Evolutionary conservation across 2,888 invertebrate genomes (phyloP).

Genomic region (Microchrysa polita): DNA sequence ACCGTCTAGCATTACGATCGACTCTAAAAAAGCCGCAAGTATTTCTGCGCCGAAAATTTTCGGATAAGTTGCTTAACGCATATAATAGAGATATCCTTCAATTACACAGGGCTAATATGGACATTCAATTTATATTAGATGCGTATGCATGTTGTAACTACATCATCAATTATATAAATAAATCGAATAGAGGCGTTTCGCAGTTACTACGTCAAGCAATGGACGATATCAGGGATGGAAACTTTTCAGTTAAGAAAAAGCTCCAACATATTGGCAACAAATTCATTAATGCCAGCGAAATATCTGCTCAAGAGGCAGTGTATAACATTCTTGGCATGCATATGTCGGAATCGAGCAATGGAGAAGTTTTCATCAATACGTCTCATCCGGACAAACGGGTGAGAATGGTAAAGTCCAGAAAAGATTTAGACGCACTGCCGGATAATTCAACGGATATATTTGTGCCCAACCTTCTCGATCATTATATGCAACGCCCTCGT

Average conservation of each 20-base stretch:
- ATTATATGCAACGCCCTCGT: not conserved
- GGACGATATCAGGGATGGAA: conserved; percentile 53
- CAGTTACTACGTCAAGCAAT: conserved; percentile 51
- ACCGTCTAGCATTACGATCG: conserved; percentile 50
- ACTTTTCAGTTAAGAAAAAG: conserved; percentile 52
- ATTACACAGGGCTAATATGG: conserved; percentile 56
- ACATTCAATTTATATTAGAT: conserved; percentile 58
- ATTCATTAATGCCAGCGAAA: conserved; percentile 52
- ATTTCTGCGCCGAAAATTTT: not conserved
- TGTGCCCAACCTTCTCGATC: not conserved
- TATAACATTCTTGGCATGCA: conserved; percentile 51
- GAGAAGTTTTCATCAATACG: conserved; percentile 15
- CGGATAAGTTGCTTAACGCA: conserved; percentile 47
- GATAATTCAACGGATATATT: not conserved
- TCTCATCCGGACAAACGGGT: no score
- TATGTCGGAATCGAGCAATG: conserved; percentile 23
- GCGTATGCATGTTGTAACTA: conserved; percentile 58
- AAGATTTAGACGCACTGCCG: not conserved
- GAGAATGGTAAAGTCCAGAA: no score
- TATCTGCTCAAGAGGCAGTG: conserved; percentile 54
- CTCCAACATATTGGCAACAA: conserved; percentile 50
- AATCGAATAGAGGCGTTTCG: conserved; percentile 49
- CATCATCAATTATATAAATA: conserved; percentile 55
- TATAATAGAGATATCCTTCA: conserved; percentile 52
- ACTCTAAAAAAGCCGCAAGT: conserved; percentile 35